Evolutionary conservation across 2,888 invertebrate genomes (phyloP), one percentile per base, ranked within the genome.

Genomic region (Torymus auratus): DNA sequence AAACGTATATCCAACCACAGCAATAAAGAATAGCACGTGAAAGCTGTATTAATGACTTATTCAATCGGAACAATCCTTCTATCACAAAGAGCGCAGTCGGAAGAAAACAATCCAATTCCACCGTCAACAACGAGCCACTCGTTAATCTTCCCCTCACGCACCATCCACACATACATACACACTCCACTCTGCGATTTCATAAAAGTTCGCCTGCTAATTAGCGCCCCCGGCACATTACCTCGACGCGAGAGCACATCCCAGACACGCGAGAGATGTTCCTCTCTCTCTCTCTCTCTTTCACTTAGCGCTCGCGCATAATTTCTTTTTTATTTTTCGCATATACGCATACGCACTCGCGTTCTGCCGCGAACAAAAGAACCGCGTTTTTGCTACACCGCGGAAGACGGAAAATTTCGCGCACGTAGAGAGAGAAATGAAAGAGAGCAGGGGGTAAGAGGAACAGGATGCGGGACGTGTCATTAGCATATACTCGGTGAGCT

Each of bases 391-490:
- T 20, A 41, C 20, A 52, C 15, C 56, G 52, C 17, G 64, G 56
- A 71, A 80, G 70, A 41, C 41, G 41, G 75, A 80, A 80, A 80
- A 80, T 80, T 80, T 58, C 65, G 62, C 17, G 28, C 55, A 15
- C 28, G 12, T 1, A 56, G 65, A 56, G 52, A 60, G 70, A 70
- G 53, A 41, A 56, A 61, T 41, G 55, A 60, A 15, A 58, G 70
- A 50, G 58, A 55, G 14, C 10, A 14, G 23, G 7, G 69, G 61
- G 60, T 61, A 53, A 65, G 65, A 12, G 55, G 41, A 78, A 78
- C 78, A 78, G 78, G 71, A 72, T 78, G 86, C 87, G 82, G 86
- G 86, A 86, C 85, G 86, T 87, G 87, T 88, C 87, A 88, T 89
- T 89, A 88, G 86, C 88, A 88, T 88, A 41, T 41, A 88, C 23